These are phyloP conservation scores for Homalodisca vitripennis DNA, from an alignment of 1,140 invertebrate species.

Conservation along the genomic window DNA sequence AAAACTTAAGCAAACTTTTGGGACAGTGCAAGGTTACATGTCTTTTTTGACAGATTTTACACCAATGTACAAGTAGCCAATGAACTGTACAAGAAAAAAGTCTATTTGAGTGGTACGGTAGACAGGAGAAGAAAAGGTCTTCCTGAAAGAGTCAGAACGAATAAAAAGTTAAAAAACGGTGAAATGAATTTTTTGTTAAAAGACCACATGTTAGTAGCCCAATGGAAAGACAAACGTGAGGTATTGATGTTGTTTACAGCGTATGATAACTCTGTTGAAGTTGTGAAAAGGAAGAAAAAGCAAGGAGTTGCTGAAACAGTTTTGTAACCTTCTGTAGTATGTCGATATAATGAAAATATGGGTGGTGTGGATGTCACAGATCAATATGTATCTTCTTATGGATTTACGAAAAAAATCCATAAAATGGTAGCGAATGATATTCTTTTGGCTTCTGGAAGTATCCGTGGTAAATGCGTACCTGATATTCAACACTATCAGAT, in stretches of 20 bases:
- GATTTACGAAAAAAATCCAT: not conserved
- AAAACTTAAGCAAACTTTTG: not conserved
- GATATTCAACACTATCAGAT: too few species aligned
- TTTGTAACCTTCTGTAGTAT: slow-evolving; percentile 13
- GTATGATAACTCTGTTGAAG: not conserved
- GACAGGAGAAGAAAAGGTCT: not conserved
- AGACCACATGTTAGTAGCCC: not conserved
- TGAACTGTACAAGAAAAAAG: not conserved
- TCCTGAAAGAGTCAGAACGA: not conserved
- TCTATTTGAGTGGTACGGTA: not conserved
- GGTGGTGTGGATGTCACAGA: too few species aligned
- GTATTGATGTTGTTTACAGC: not conserved
- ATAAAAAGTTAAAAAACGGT: not conserved
- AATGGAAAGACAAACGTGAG: not conserved
- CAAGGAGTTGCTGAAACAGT: not conserved
- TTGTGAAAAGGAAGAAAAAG: slow-evolving; percentile 5
- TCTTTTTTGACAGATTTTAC: not conserved
- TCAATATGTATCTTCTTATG: not conserved
- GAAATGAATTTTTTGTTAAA: not conserved
- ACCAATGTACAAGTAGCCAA: not conserved
- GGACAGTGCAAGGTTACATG: not conserved
- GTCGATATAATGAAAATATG: slow-evolving; percentile 13
- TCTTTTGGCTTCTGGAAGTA: slow-evolving; percentile 20
- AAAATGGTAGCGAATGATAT: slow-evolving; percentile 26
- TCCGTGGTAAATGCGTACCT: slow-evolving; percentile 11